phyloP scores from a whole-genome alignment of 2,797 vertebrate genomes.

The Sebastes hubbsi region DNA sequence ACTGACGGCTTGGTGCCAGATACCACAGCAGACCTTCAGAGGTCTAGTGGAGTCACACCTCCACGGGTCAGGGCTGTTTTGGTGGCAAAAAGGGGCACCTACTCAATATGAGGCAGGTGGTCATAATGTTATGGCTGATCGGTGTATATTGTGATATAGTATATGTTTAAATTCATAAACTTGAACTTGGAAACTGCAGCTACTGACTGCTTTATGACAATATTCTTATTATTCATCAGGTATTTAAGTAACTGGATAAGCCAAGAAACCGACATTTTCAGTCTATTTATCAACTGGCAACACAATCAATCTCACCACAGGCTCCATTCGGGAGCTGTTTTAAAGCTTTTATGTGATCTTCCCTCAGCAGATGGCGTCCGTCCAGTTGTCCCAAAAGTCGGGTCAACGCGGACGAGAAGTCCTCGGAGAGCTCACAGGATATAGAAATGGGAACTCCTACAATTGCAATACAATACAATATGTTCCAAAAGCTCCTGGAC shows the following conservation, averaged over 20 bases:
- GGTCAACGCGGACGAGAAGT: neutral
- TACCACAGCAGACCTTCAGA: too few species aligned
- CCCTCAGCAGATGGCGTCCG: neutral
- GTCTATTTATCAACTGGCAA: neutral
- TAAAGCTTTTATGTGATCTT: neutral
- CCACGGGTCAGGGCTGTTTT: fast-evolving
- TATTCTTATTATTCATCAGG: neutral
- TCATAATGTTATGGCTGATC: too few species aligned
- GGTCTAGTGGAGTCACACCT: too few species aligned
- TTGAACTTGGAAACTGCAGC: neutral
- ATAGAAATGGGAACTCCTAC: neutral
- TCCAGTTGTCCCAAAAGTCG: neutral
- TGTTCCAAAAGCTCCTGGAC: too few species aligned
- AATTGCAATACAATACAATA: too few species aligned
- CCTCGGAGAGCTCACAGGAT: neutral
- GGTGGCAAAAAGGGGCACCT: too few species aligned
- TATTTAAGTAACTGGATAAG: neutral
- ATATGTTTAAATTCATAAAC: neutral
- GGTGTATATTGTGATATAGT: neutral
- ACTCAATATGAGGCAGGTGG: too few species aligned
- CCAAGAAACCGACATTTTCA: neutral
- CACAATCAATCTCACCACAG: neutral
- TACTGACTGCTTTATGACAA: neutral
- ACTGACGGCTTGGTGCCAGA: too few species aligned
- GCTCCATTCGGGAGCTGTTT: neutral